A percentile compares a stretch with the other conserved stretches of the same genome.
phyloP scores from a whole-genome alignment of 2,113 vertebrate genomes.

The Syngnathoides biaculeatus region DNA sequence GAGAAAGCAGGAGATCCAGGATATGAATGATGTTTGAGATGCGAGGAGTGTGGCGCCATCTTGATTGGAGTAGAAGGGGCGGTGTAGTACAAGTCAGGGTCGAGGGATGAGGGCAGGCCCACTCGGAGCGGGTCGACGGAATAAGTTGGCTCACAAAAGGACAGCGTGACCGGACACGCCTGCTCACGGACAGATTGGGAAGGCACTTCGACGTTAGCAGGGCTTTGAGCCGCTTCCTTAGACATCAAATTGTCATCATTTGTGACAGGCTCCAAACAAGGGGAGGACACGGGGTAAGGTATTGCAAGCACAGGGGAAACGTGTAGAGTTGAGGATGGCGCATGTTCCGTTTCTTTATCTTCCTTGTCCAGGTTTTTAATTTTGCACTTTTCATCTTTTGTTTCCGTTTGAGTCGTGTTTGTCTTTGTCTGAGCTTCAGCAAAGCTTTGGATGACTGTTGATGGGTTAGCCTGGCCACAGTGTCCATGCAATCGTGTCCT shows the following conservation, averaged over 20 bases:
- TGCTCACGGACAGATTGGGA: constrained; percentile 73
- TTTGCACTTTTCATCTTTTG: constrained; percentile 44
- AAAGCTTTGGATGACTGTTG: constrained; percentile 37
- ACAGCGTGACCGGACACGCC: constrained; percentile 67
- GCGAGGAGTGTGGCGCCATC: constrained; percentile 59
- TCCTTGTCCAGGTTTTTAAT: constrained; percentile 24
- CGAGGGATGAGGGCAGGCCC: constrained; percentile 67
- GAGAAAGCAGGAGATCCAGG: constrained; percentile 66
- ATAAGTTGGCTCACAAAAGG: constrained; percentile 74
- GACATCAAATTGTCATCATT: constrained; percentile 46
- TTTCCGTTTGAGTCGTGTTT: constrained; percentile 54
- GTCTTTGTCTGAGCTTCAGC: constrained; percentile 37
- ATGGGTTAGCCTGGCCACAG: constrained; percentile 37
- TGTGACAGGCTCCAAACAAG: constrained; percentile 42
- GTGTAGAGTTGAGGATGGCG: constrained; percentile 25
- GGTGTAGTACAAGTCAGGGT: constrained; percentile 85
- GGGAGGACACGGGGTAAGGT: constrained; percentile 26
- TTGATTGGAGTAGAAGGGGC: constrained; percentile 89
- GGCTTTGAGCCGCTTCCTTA: constrained; percentile 46
- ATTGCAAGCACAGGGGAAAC: constrained; percentile 19
- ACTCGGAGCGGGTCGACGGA: constrained; percentile 71
- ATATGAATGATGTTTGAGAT: constrained; percentile 67
- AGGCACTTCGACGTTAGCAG: constrained; percentile 86
- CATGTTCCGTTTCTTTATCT: constrained; percentile 44
- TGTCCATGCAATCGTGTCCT: constrained; percentile 23